Base-by-base conservation (phyloP, 1,140 invertebrate species). In the Habropoda laboriosa region DNA sequence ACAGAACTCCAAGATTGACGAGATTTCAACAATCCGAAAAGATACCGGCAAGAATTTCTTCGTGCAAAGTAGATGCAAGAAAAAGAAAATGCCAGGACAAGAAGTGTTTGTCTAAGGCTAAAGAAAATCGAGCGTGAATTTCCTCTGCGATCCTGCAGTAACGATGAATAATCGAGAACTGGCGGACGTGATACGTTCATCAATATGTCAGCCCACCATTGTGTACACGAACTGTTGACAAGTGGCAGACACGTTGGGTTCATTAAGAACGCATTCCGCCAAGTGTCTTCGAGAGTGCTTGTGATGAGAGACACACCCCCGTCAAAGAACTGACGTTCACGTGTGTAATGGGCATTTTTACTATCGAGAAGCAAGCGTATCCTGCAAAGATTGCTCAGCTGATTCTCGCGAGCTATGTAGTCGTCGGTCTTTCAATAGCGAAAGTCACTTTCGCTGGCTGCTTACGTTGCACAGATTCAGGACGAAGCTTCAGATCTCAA, bases 191-290 rank as follows among this genome's bases (percentile, higher is more conserved):
- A 71, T 45, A 42, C 30, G 64, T 57, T 58, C 45, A 42, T 72
- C 38, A 38, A 58, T 51, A 35, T 8, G 57, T 70, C 71, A 32
- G 51, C 30, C 58, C 30, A 24, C 38, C 51, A 75, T 68, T 74
- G 45, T 64, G n/a, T 35, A 63, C 53, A 40, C 40, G 21, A 24
- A 68, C 45, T 63, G 57, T 83, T 80, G 76, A 72, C 67, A 85
- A 83, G 83, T 88, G 77, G 81, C 79, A 76, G 85, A 71, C 73
- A 79, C 72, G 87, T 49, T 88, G 81, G 79, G 83, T 87, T 86
- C 81, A 81, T 86, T 86, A 83, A 82, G 86, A 80, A 61, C 72
- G 71, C 82, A 87, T 88, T 87, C 80, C 79, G 70, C 80, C 53
- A 72, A 66, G 76, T 67, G 47, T 78, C 72, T 80, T 51, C 42